These are phyloP conservation scores for Chymomyza costata DNA, from an alignment of 1,140 invertebrate species.

Conservation along the genomic window DNA sequence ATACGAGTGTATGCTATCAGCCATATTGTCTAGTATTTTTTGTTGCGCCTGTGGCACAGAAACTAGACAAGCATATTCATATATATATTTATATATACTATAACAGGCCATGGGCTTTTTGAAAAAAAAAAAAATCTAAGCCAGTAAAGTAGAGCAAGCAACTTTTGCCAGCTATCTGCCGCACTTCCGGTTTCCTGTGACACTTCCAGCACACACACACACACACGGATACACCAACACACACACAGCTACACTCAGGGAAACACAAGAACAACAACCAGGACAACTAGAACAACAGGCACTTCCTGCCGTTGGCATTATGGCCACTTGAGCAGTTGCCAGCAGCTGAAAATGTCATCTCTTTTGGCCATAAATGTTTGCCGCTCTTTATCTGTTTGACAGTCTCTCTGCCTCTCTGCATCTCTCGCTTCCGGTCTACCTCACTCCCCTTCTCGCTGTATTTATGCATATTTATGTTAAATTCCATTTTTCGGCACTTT, in stretches of 20 bases:
- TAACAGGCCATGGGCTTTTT: too few relatives aligned
- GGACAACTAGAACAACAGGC: constrained; percentile 16
- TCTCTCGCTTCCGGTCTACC: constrained; percentile 7
- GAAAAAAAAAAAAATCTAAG: too few relatives aligned
- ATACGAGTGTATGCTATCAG: too few relatives aligned
- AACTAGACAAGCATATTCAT: too few relatives aligned
- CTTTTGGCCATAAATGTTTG: constrained; percentile 59
- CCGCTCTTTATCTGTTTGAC: too few relatives aligned
- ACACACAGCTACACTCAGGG: constrained; percentile 33
- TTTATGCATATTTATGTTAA: constrained; percentile 14
- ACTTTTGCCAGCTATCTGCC: constrained; percentile 63
- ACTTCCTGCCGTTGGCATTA: constrained; percentile 67
- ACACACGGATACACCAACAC: neutral
- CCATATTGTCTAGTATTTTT: too few relatives aligned
- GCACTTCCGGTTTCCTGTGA: constrained; percentile 68
- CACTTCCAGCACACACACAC: constrained; percentile 39
- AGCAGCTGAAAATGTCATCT: constrained; percentile 51
- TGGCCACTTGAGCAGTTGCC: constrained; percentile 66
- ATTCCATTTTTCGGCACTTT: constrained; percentile 55
- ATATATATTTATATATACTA: too few relatives aligned
- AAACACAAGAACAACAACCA: constrained; percentile 26
- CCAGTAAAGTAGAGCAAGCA: too few relatives aligned
- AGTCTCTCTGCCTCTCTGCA: too few relatives aligned
- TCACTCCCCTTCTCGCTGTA: neutral
- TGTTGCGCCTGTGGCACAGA: too few relatives aligned